phyloP scores from a whole-genome alignment of 1,140 invertebrate genomes.

The Battus philenor region DNA sequence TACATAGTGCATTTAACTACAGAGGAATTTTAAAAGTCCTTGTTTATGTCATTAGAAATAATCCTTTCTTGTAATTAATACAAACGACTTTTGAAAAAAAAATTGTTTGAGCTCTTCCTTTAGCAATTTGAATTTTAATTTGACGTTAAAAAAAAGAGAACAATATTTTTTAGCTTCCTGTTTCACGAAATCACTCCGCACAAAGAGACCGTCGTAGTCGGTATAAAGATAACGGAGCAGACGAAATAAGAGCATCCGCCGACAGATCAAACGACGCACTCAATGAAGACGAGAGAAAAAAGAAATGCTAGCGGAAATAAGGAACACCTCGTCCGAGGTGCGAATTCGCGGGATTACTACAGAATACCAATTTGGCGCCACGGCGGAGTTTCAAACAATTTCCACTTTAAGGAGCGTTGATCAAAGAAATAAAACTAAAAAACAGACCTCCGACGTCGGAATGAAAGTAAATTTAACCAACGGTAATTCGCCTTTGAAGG shows the following conservation, averaged over 20 bases:
- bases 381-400: slow-evolving; percentile 61
- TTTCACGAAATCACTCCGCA: not conserved
- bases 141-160: too few species aligned
- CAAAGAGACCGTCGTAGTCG: not conserved
- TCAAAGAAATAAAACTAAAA: slow-evolving; percentile 73
- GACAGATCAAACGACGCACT: slow-evolving; percentile 14
- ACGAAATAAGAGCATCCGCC: slow-evolving; percentile 3
- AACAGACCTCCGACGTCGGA: slow-evolving; percentile 42
- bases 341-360: slow-evolving; percentile 59
- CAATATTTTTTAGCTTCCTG: too few species aligned
- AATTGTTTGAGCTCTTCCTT: too few species aligned
- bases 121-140: too few species aligned
- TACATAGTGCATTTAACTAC: too few species aligned
- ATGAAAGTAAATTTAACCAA: slow-evolving; percentile 70
- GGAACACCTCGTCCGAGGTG: slow-evolving; percentile 36
- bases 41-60: too few species aligned
- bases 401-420: slow-evolving; percentile 58
- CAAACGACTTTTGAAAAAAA: too few species aligned
- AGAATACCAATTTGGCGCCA: slow-evolving; percentile 60
- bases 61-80: too few species aligned
- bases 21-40: too few species aligned
- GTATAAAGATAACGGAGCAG: not conserved
- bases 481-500: slow-evolving; percentile 67
- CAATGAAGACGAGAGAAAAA: slow-evolving; percentile 11
- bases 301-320: slow-evolving; percentile 18